Base-by-base conservation (phyloP, 2,797 vertebrate genomes). In the Alosa sapidissima region DNA sequence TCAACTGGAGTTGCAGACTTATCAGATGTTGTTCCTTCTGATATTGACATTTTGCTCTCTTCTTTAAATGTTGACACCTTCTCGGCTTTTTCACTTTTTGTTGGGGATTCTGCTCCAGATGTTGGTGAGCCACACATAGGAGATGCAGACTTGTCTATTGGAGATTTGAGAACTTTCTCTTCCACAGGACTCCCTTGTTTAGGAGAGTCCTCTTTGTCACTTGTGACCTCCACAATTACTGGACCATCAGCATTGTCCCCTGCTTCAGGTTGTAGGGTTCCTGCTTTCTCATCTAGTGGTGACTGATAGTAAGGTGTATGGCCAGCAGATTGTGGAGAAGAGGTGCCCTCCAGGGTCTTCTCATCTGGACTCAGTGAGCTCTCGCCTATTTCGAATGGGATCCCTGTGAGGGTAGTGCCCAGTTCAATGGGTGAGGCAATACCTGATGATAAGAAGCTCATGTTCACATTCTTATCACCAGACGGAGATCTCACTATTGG, bases 291-390 rank as follows among this genome's bases (percentile, higher is more conserved):
- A 0, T 99, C 98, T 0, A 97, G 96, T 60, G 98, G 98, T 90
- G 98, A 99, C 84, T 99, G 98, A 93, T 98, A 97, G 92, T 98
- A 99, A 91, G 98, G 98, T 75, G 98, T 99, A 90, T 99, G 98
- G 81, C 98, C 98, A 90, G 97, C 97, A 84, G 98, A 99, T 88
- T 97, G 98, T 87, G 97, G 97, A 0, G 98, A 97, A 88, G 95
- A 96, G 55, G 95, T 94, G 82, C 96, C 97, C 93, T 98, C 98
- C 90, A 98, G 88, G 0, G 97, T 98, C 93, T 97, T 98, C 81
- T 98, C 97, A 91, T 99, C 98, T 88, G 97, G 97, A 88, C 96
- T 98, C 65, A 93, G 91, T 85, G 95, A 95, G 10, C 93, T 94
- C 84, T 97, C 97, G 84, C 90, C 92, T 58, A 90, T 82, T 85